Conservation (phyloP, 2,113 vertebrate species). For the Rhadina sibilatrix region DNA sequence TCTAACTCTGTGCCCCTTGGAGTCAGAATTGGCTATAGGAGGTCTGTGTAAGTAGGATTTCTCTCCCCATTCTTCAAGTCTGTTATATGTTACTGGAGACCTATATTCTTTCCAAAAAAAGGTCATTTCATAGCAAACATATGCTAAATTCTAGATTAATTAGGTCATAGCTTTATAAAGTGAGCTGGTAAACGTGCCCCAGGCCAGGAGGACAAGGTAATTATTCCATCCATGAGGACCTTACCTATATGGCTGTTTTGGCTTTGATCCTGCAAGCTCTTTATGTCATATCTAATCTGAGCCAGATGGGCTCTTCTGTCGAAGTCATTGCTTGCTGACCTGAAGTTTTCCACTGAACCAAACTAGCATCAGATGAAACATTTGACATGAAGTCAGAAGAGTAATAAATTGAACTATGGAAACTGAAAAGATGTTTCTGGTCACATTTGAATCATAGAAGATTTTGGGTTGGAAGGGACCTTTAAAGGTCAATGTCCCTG, state of each 20-base stretch:
- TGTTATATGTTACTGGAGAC: neutral
- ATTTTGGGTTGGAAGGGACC: neutral
- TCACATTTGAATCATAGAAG: neutral
- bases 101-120: neutral
- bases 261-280: neutral
- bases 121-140: neutral
- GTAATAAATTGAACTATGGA: neutral
- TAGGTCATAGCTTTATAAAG: neutral
- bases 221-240: neutral
- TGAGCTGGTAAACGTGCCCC: neutral
- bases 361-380: neutral
- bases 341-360: neutral
- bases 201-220: neutral
- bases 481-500: neutral
- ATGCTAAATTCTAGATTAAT: neutral
- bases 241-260: neutral
- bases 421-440: neutral
- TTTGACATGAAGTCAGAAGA: neutral
- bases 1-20: neutral
- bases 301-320: neutral
- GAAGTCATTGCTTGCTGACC: constrained; percentile 4
- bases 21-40: neutral
- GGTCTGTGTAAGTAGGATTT: neutral
- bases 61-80: neutral
- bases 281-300: constrained; percentile 6